Evolutionary conservation across 2,888 invertebrate genomes (phyloP), one percentile per base, ranked within the genome.

Genomic region (Chalcis sispes): DNA sequence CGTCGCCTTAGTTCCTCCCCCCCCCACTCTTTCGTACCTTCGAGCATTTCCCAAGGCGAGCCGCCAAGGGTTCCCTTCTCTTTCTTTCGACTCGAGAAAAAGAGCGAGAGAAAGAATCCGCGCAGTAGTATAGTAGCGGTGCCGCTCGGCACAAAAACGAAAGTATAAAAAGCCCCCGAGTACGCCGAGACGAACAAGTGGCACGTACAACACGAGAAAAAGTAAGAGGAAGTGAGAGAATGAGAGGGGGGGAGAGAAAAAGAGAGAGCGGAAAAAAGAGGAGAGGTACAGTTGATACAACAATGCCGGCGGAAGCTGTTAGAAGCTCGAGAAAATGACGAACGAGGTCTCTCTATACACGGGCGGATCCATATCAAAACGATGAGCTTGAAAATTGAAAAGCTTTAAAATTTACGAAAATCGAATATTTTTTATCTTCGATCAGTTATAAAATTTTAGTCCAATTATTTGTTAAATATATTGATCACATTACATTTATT

Each of bases 11-110:
- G n/a, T n/a, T n/a, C n/a, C n/a, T n/a, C n/a, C n/a, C n/a, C n/a
- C n/a, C n/a, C n/a, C n/a, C n/a, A n/a, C n/a, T n/a, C n/a, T n/a
- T n/a, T n/a, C n/a, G n/a, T n/a, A n/a, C n/a, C n/a, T n/a, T n/a
- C n/a, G n/a, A n/a, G n/a, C n/a, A n/a, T 64, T 73, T 50, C 65
- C 72, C 32, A 70, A 66, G 77, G 79, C 79, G 74, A 66, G 56
- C 69, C 61, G 46, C 48, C 58, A 75, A 73, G 69, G 72, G 77
- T 75, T 69, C 48, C 75, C 67, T 67, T 67, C 61, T 32, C 23
- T 50, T 20, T 36, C 52, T 52, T 7, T n/a, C 25, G 15, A 7
- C 36, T 36, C 36, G 15, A 18, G 20, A 54, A n/a, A 15, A 5
- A 8, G 15, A n/a, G 27, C 1, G 27, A 18, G 29, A 32, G 27